A percentile compares a stretch with the other conserved stretches of the same genome.
phyloP scores from a whole-genome alignment of 2,888 invertebrate species.

The Tiphia femorata region DNA sequence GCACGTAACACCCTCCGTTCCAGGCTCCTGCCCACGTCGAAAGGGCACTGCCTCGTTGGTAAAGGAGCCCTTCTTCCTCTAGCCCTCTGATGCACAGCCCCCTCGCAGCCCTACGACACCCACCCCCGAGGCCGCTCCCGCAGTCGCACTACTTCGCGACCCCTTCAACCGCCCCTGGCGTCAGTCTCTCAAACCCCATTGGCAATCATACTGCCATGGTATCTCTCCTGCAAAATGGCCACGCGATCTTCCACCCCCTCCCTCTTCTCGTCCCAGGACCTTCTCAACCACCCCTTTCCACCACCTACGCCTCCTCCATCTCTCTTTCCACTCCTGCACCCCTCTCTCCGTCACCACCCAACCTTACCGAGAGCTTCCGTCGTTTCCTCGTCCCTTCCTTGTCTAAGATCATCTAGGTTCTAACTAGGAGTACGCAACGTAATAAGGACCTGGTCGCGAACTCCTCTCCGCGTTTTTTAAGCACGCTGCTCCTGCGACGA shows the following conservation, averaged over 20 bases:
- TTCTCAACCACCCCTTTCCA: neutral
- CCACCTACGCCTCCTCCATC: neutral
- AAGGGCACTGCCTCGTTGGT: conserved; percentile 45
- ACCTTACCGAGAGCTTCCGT: too few species aligned
- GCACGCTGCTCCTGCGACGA: too few species aligned
- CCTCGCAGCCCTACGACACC: conserved; percentile 41
- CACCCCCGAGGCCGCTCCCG: conserved; percentile 29
- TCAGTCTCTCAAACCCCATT: conserved; percentile 49
- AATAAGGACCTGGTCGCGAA: too few species aligned
- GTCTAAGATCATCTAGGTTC: too few species aligned
- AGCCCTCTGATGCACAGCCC: conserved; percentile 39
- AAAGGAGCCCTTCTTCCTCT: conserved; percentile 51
- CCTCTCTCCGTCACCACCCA: neutral
- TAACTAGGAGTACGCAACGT: too few species aligned
- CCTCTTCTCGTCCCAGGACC: conserved; percentile 1
- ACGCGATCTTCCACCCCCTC: conserved; percentile 45
- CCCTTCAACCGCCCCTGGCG: conserved; percentile 39
- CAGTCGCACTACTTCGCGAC: conserved; percentile 40
- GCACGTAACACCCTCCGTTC: conserved; percentile 46
- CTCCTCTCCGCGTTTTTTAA: too few species aligned
- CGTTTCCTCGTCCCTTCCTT: too few species aligned
- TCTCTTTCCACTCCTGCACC: conserved; percentile 1
- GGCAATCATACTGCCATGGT: conserved; percentile 56
- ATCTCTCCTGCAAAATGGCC: conserved; percentile 58
- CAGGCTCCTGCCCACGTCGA: conserved; percentile 46